phyloP scores from a whole-genome alignment of 2,888 invertebrate species.

The Morpho deidamia region DNA sequence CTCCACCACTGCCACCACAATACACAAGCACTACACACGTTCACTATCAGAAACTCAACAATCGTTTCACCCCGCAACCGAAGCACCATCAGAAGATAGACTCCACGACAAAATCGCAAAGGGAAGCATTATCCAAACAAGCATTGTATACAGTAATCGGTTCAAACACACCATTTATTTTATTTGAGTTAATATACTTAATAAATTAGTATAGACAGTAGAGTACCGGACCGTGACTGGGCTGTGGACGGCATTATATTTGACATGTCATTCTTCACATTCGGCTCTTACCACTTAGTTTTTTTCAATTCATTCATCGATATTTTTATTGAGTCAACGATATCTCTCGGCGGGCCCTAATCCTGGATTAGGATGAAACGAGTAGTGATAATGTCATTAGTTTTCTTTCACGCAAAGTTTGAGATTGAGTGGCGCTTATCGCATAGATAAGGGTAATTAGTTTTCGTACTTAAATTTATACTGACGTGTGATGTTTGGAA shows the following conservation, averaged over 20 bases:
- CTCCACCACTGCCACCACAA: too few relatives aligned
- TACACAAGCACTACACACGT: too few relatives aligned
- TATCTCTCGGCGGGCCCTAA: constrained; percentile 10
- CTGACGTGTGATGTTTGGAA: not conserved
- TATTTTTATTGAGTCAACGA: constrained; percentile 2
- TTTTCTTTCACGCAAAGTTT: constrained; percentile 7
- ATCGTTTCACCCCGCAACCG: too few relatives aligned
- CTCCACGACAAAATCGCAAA: too few relatives aligned
- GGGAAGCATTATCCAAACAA: too few relatives aligned
- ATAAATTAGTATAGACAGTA: too few relatives aligned
- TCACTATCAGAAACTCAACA: too few relatives aligned
- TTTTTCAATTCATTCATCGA: constrained; percentile 1
- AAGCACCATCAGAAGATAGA: too few relatives aligned
- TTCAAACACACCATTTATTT: too few relatives aligned
- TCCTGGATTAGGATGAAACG: constrained; percentile 11
- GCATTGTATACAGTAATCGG: too few relatives aligned
- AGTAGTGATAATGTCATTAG: constrained; percentile 13
- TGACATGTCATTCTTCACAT: not conserved
- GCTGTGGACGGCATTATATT: not conserved
- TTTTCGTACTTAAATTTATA: constrained; percentile 2
- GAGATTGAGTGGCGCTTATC: constrained; percentile 8
- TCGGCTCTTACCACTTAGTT: not conserved
- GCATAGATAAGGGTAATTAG: constrained; percentile 6
- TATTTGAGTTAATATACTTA: too few relatives aligned
- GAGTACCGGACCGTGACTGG: too few relatives aligned